Percentiles rank a stretch among this genome's conserved stretches.
These are phyloP conservation scores for Petrolisthes manimaculis DNA, from an alignment of 2,888 invertebrate genomes.

Conservation along the genomic window DNA sequence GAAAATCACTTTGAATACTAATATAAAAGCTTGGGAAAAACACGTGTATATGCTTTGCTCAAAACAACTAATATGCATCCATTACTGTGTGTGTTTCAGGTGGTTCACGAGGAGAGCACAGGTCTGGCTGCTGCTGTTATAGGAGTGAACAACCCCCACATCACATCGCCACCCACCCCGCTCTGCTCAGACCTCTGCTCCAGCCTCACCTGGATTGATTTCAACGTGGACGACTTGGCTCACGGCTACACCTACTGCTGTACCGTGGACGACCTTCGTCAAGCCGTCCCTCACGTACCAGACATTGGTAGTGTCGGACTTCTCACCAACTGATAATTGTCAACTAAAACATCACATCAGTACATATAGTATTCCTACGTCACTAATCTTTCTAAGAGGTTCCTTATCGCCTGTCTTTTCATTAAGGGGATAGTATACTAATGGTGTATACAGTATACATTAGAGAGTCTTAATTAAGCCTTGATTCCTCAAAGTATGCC, in stretches of 20 bases:
- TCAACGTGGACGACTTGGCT: constrained; percentile 50
- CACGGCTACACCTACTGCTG: constrained; percentile 63
- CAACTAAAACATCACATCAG: background rate
- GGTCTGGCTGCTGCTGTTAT: constrained; percentile 41
- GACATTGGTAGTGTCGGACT: constrained; percentile 46
- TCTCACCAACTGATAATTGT: background rate
- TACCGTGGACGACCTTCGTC: constrained; percentile 48
- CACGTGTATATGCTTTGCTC: no score
- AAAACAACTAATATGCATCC: background rate
- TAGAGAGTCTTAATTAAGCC: no score
- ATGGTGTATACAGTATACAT: no score
- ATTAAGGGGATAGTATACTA: no score
- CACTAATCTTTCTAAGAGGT: no score
- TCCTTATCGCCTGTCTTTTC: no score
- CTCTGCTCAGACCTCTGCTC: constrained; percentile 45
- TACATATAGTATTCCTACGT: background rate
- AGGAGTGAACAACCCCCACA: constrained; percentile 60
- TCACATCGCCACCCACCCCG: constrained; percentile 20
- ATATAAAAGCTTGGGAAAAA: no score
- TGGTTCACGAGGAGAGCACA: constrained; percentile 35
- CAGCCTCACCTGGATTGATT: constrained; percentile 50
- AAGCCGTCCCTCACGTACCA: constrained; percentile 50
- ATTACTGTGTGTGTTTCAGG: constrained; percentile 12
- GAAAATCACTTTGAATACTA: no score
- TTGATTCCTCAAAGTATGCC: no score